Conservation (phyloP, 2,797 vertebrate species). For the Trichosurus vulpecula region DNA sequence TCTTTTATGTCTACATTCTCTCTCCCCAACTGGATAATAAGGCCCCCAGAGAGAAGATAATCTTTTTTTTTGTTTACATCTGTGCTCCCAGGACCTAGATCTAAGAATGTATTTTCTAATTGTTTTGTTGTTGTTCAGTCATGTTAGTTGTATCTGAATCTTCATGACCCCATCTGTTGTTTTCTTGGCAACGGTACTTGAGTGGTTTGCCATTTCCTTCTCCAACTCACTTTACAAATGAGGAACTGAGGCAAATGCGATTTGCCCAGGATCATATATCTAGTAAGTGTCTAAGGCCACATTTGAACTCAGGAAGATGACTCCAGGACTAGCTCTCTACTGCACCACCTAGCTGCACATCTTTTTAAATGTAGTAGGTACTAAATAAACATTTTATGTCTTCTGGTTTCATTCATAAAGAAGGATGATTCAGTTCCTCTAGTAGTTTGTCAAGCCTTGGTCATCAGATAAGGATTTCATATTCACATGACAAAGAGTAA, state of each 20-base stretch:
- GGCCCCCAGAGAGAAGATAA: background rate
- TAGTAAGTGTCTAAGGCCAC: background rate
- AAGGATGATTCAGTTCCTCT: no score
- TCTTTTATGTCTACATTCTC: background rate
- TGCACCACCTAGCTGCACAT: no score
- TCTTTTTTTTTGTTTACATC: background rate
- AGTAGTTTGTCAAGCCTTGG: no score
- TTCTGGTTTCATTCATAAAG: no score
- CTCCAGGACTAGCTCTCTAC: no score
- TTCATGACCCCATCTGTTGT: background rate
- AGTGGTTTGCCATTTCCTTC: background rate
- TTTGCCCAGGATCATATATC: background rate
- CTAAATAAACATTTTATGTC: no score
- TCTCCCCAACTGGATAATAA: background rate
- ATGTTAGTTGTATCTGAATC: background rate
- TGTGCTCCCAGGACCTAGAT: background rate
- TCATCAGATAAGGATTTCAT: no score
- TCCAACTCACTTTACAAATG: background rate
- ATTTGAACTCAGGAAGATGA: background rate
- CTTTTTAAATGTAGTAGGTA: no score
- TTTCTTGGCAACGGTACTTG: background rate
- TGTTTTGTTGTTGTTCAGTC: background rate
- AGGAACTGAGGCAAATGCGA: background rate
- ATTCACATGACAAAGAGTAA: no score
- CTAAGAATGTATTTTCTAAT: background rate